Conservation (phyloP, 2,888 invertebrate species). For the Tuta absoluta region DNA sequence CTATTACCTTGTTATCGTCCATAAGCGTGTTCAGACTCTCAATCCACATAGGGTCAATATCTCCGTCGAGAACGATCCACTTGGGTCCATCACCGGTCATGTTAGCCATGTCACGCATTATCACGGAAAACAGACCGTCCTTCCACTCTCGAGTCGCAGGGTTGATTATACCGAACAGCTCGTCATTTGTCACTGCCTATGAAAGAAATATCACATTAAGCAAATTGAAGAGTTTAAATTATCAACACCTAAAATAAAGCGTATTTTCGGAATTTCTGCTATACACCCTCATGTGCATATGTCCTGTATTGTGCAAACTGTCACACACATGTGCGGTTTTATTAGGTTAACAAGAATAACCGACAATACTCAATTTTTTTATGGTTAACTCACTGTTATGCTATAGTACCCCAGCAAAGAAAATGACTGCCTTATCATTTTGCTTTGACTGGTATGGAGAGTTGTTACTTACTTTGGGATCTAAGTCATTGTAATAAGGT, state of each 20-base stretch:
- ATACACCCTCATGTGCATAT: too few relatives aligned
- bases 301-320: background rate
- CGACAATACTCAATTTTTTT: too few relatives aligned
- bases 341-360: too few relatives aligned
- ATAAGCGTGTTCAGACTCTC: conserved; percentile 97
- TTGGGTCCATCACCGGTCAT: conserved; percentile 92
- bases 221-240: background rate
- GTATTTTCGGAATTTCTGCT: too few relatives aligned
- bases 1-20: conserved; percentile 95
- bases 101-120: conserved; percentile 97
- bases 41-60: conserved; percentile 99
- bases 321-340: background rate
- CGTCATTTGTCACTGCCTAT: conserved; percentile 97
- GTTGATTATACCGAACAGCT: conserved; percentile 96
- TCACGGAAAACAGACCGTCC: conserved; percentile 92
- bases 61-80: conserved; percentile 97
- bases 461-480: conserved; percentile 77
- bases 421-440: too few relatives aligned
- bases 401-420: too few relatives aligned
- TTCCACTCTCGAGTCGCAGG: conserved; percentile 97
- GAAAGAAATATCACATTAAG: background rate
- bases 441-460: too few relatives aligned
- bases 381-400: too few relatives aligned
- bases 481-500: conserved; percentile 93
- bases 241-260: too few relatives aligned